phyloP scores from a whole-genome alignment of 1,140 invertebrate genomes.

The Micrasema minimum region DNA sequence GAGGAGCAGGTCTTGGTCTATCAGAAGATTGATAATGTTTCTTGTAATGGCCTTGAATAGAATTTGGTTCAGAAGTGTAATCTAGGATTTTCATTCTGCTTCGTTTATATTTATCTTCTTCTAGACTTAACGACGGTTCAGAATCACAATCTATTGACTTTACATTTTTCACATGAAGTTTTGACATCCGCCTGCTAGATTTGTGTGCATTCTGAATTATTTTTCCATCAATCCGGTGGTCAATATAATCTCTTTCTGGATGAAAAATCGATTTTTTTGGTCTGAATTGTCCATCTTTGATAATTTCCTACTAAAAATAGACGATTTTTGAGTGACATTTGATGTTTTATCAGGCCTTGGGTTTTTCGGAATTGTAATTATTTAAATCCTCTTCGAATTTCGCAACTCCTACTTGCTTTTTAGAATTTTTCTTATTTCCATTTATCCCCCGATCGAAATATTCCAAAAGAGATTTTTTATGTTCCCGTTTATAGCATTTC shows the following conservation, averaged over 20 bases:
- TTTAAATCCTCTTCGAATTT: constrained; percentile 63
- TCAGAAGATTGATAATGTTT: constrained; percentile 60
- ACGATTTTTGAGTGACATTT: constrained; percentile 35
- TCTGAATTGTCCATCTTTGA: constrained; percentile 30
- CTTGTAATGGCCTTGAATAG: constrained; percentile 62
- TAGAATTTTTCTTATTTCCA: constrained; percentile 12
- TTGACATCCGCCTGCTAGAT: constrained; percentile 62
- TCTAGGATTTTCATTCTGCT: constrained; percentile 59
- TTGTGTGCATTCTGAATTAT: constrained; percentile 65
- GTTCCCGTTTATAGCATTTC: constrained; percentile 48
- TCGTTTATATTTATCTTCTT: constrained; percentile 56
- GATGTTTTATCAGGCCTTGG: constrained; percentile 12
- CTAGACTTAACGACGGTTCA: constrained; percentile 66
- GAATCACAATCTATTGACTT: constrained; percentile 76
- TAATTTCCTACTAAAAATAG: constrained; percentile 31
- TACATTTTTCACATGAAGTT: constrained; percentile 68
- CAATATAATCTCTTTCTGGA: constrained; percentile 60
- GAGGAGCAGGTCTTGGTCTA: constrained; percentile 76
- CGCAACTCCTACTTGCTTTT: constrained; percentile 55
- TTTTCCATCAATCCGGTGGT: constrained; percentile 65
- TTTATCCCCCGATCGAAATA: constrained; percentile 43
- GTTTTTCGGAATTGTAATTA: constrained; percentile 51
- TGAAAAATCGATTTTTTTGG: constrained; percentile 59
- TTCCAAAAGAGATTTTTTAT: constrained; percentile 44
- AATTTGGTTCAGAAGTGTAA: constrained; percentile 69